A percentile compares a stretch with the other conserved stretches of the same genome.
Conservation (phyloP, 2,113 vertebrate species). For the Gorilla gorilla region DNA sequence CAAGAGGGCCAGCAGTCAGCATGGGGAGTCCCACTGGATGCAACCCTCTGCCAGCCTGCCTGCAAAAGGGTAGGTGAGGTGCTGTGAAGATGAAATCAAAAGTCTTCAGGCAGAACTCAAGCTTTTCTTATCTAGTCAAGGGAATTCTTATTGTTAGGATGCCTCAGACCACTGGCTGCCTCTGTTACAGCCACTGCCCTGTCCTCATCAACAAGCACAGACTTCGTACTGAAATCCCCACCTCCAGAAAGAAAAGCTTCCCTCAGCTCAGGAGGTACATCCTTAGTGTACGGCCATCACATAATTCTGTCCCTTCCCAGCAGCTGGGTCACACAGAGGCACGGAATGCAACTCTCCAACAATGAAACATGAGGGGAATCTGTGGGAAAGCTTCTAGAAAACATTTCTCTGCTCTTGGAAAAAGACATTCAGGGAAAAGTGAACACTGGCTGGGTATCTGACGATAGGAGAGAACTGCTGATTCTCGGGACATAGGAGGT, state of each 20-base stretch:
- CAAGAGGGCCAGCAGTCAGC: accelerated
- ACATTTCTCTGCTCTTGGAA: background rate
- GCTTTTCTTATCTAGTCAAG: background rate
- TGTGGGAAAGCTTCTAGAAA: background rate
- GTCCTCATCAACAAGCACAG: background rate
- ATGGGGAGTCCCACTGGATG: background rate
- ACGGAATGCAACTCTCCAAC: background rate
- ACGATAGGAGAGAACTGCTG: background rate
- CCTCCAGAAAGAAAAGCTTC: background rate
- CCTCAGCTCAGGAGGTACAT: background rate
- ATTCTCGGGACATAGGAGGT: background rate
- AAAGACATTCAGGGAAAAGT: background rate
- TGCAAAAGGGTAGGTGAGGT: background rate
- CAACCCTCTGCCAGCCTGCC: no score
- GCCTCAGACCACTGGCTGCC: background rate
- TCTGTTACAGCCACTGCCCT: background rate
- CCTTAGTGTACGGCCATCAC: background rate
- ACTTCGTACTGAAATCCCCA: background rate
- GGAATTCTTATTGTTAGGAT: background rate
- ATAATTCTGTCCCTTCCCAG: background rate
- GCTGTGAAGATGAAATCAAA: background rate
- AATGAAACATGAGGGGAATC: no score
- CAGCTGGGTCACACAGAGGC: background rate
- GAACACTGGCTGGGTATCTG: no score
- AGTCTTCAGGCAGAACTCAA: background rate